A percentile compares a stretch with the other conserved stretches of the same genome.
Conservation (phyloP, 2,113 vertebrate genomes). For the Marmota monax region DNA sequence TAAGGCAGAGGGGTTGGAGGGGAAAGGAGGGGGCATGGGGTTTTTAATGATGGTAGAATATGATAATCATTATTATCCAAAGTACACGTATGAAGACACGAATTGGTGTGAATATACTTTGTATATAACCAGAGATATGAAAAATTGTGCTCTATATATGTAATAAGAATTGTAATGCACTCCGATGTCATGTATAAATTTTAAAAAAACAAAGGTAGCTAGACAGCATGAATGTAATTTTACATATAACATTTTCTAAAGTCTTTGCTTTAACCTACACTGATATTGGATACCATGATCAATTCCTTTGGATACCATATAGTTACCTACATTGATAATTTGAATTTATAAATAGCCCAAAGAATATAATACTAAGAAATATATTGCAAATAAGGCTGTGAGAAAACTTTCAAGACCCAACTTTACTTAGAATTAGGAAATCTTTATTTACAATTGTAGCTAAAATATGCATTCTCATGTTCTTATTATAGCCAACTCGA, state of each 20-base stretch:
- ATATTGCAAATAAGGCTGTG: neutral
- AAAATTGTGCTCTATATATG: too few species aligned
- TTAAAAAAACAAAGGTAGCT: neutral
- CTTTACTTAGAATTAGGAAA: slow-evolving; percentile 34
- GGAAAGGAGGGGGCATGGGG: too few species aligned
- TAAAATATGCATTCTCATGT: neutral
- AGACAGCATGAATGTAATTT: neutral
- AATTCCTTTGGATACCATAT: neutral
- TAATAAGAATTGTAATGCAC: too few species aligned
- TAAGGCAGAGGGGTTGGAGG: too few species aligned
- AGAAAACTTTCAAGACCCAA: neutral
- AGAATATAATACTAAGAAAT: neutral
- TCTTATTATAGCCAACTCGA: neutral
- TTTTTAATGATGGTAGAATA: too few species aligned
- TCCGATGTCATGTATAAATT: too few species aligned
- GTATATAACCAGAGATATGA: too few species aligned
- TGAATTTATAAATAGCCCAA: slow-evolving; percentile 7
- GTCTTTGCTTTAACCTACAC: neutral
- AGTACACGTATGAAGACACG: too few species aligned
- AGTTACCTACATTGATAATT: neutral
- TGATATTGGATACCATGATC: neutral
- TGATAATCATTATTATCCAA: too few species aligned
- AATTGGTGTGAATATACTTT: too few species aligned
- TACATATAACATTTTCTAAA: neutral
- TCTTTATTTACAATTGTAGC: neutral